Evolutionary conservation across 1,140 invertebrate genomes (phyloP), one percentile per base, ranked within the genome.

Genomic region (Forficula auricularia): DNA sequence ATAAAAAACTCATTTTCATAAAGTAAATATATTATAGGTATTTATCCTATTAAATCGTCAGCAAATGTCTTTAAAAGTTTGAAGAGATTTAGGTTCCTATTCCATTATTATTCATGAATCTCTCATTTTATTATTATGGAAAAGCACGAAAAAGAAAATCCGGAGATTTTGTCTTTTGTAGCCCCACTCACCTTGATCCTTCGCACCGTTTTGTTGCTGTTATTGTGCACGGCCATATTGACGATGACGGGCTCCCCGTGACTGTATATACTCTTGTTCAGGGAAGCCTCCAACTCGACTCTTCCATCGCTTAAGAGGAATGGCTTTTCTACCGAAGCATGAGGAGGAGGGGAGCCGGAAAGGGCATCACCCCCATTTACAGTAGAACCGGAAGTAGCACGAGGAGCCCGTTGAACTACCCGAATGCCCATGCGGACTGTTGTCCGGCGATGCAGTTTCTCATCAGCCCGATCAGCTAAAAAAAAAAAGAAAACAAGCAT

Each of bases 151-250:
- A n/a, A n/a, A n/a, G n/a, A n/a, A n/a, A n/a, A n/a, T n/a, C n/a
- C 10, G 22, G 22, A 10, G 22, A 27, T 27, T 27, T 6, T 27
- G 22, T 27, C n/a, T n/a, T n/a, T n/a, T n/a, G n/a, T n/a, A n/a
- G n/a, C n/a, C n/a, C n/a, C n/a, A 66, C 68, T 69, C 72, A 81
- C 79, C 71, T 77, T 87, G 46, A 98, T 82, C 64, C 89, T 82
- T 54, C 88, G 79, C 6, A 98, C 84, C 45, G 85, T 91, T 65
- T 92, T 95, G 56, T 80, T 87, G 52, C 88, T 95, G 52, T 90
- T 89, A 62, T 99, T 98, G 48, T 76, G 76, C 38, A 98, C 74
- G 45, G 79, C 71, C 7, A 98, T 76, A 56, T 81, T 85, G 0
- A 98, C 82, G 37, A 74, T 70, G 45, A 98, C 79, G 2, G 81